Evolutionary conservation across 2,113 vertebrate genomes (phyloP), one percentile per base, ranked within the genome.

Genomic region (Brachyhypopomus gauderio): DNA sequence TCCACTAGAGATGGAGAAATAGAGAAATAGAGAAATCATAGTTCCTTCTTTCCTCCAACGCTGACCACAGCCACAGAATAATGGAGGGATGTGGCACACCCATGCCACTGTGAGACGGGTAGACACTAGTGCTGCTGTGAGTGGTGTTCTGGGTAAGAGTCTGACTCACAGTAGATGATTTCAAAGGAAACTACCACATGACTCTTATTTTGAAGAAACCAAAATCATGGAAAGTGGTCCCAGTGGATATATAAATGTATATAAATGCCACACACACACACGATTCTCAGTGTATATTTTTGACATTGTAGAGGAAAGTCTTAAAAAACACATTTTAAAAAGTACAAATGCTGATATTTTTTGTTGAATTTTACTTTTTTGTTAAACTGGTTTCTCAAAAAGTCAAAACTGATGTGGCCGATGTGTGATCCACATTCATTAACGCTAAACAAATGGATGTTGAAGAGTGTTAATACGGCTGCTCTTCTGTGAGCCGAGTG

Each of bases 161-260:
- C 48, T 81, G 60, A 84, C 45, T 80, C 78, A 77, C 48, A 60
- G 48, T 59, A 67, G 23, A 60, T 60, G 67, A 75, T 5, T 55
- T 64, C 5, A 41, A 38, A 64, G 20, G 36, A 45, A 27, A 9
- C 55, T 36, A 52, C 58, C 59, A 55, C 38, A 64, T 17, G 14
- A 20, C 27, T 69, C 22, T 56, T 59, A 78, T 78, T 73, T 66
- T 78, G 41, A 72, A 74, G 67, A 67, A 79, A 62, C 7, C 45
- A 41, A 19, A 79, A 27, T 9, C n/a, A 75, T 45, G 9, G 38
- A 70, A 69, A 79, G 11, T 17, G 0, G 11, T 34, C 56, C 14
- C 45, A 66, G 75, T 78, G 69, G 69, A 12, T 38, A 22, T 45
- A 3, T 45, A 19, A 22, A 25, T 22, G 27, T 25, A 63, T 52